Base-by-base conservation (phyloP, 2,888 invertebrate species). In the Rotaria sp. region DNA sequence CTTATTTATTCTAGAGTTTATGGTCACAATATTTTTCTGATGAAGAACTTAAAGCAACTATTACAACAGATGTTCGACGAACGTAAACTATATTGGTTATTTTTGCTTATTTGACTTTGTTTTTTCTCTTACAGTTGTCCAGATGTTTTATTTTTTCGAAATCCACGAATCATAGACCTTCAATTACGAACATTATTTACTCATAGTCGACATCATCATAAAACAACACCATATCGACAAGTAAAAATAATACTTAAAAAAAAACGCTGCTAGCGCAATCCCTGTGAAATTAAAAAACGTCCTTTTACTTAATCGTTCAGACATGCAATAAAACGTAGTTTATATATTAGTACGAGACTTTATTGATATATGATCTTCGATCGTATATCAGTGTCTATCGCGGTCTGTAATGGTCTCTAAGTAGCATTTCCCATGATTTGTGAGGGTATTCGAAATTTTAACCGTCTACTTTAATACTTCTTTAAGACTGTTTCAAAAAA, bases 1-100 rank as follows among this genome's bases (percentile, higher is more conserved):
- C n/a, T 41, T 41, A 41, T 41, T 41, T 80, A 26, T 80, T 80
- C 26, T 45, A 80, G 80, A 80, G 80, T 15, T 2, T n/a, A 11
- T 80, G 80, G 80, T n/a, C 41, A n/a, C 80, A 80, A 45, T 80
- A 80, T n/a, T 80, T 80, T 80, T 11, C 45, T 45, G 45, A 80
- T n/a, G 45, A 80, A 45, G 80, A 80, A 80, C 26, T 80, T 1
- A 80, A 80, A 80, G 45, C 26, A 26, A 80, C 45, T n/a, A 80
- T 80, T 45, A 80, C 26, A 26, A 41, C 26, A 80, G 80, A 80
- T n/a, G 80, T 80, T 41, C 80, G 80, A 45, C 45, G 80, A 45
- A 80, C 80, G 80, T 80, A 80, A 50, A 15, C 4, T 5, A 45
- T 74, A 74, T 38, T 26, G 15, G 45, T 45, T 45, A 4, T 2